Evolutionary conservation across 1,140 invertebrate species (phyloP).

Genomic region (Halictus rubicundus): DNA sequence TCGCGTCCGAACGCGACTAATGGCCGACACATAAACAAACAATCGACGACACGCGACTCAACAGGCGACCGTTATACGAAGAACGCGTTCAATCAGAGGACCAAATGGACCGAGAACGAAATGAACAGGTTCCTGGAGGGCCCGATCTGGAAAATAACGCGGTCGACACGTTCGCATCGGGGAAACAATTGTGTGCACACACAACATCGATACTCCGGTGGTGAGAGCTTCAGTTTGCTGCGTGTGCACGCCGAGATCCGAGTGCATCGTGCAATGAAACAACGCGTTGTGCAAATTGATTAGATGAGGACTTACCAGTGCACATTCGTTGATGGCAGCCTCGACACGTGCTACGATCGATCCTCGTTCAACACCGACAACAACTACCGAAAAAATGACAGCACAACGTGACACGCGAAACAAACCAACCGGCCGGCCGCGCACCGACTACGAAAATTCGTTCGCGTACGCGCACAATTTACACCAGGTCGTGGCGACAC

Average conservation of each 20-base stretch:
- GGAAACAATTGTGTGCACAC: constrained; percentile 16
- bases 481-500: neutral
- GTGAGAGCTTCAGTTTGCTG: neutral
- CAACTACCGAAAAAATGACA: constrained; percentile 30
- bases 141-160: neutral
- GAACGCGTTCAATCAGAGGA: neutral
- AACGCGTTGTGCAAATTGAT: neutral
- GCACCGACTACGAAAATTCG: constrained; percentile 58
- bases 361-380: constrained; percentile 8
- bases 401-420: constrained; percentile 34
- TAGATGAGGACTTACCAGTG: neutral
- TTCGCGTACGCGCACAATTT: constrained; percentile 42
- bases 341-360: constrained; percentile 20
- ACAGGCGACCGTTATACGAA: neutral
- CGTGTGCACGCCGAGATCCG: neutral
- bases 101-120: neutral
- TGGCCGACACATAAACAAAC: constrained; percentile 54
- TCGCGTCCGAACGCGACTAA: constrained; percentile 15
- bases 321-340: constrained; percentile 19
- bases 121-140: neutral
- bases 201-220: constrained; percentile 7
- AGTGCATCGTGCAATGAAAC: neutral
- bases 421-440: constrained; percentile 59
- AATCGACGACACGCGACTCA: constrained; percentile 17
- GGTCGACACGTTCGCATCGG: neutral